These are phyloP conservation scores for Dipodomys ordii DNA, from an alignment of 2,113 vertebrate species.

Conservation along the genomic window DNA sequence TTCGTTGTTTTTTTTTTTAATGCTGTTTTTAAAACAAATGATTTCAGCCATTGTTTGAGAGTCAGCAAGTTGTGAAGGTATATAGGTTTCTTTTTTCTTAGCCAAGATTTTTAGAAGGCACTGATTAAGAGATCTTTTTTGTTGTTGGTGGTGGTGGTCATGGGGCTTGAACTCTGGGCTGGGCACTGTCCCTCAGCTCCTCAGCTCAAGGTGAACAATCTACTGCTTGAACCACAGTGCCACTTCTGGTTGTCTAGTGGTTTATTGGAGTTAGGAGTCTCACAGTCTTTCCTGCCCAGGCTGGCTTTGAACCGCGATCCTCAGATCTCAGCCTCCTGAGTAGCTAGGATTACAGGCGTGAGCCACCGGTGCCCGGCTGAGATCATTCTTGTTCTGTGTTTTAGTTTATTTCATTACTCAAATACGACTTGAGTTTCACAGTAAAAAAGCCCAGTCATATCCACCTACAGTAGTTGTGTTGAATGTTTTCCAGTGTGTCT, in stretches of 20 bases:
- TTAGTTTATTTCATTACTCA: conserved; percentile 55
- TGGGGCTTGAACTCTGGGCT: too few relatives aligned
- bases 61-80: conserved; percentile 33
- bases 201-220: too few relatives aligned
- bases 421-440: conserved; percentile 52
- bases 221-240: too few relatives aligned
- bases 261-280: too few relatives aligned
- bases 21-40: background rate
- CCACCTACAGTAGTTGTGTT: background rate
- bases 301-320: too few relatives aligned
- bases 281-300: too few relatives aligned
- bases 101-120: conserved; percentile 22
- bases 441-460: conserved; percentile 1
- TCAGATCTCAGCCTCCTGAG: too few relatives aligned
- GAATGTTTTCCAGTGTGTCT: background rate
- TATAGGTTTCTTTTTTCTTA: background rate
- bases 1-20: background rate
- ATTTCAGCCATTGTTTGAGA: background rate
- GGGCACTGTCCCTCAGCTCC: too few relatives aligned
- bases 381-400: background rate
- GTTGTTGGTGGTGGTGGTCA: background rate
- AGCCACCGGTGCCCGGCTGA: too few relatives aligned
- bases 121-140: background rate
- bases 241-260: too few relatives aligned
- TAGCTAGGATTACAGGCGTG: too few relatives aligned